phyloP scores from a whole-genome alignment of 2,797 vertebrate genomes.

The Malurus splendens region DNA sequence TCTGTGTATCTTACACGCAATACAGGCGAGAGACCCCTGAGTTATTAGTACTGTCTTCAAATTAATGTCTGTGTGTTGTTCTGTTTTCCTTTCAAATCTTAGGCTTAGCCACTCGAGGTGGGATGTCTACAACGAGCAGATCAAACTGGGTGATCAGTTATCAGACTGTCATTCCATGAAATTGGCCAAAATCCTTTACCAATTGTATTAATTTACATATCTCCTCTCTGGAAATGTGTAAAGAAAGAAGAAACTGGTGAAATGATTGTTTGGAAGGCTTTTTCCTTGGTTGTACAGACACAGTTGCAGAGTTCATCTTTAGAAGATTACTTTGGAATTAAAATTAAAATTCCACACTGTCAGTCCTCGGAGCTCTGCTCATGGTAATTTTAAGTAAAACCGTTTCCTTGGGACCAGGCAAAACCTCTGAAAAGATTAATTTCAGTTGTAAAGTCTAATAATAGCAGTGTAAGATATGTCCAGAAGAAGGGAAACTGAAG shows the following conservation, averaged over 20 bases:
- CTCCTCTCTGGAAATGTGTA: neutral
- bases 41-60: neutral
- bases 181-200: neutral
- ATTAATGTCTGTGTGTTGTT: neutral
- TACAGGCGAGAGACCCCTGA: rapidly evolving
- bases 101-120: neutral
- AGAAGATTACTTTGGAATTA: neutral
- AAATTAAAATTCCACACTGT: neutral
- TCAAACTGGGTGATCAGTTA: neutral
- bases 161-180: neutral
- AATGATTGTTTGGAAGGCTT: neutral
- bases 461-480: neutral
- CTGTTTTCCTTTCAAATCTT: neutral
- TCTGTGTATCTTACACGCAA: rapidly evolving
- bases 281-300: neutral
- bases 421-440: constrained; percentile 30
- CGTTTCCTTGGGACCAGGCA: neutral
- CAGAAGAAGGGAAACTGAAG: neutral
- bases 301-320: neutral
- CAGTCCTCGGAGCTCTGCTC: neutral
- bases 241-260: neutral
- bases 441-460: constrained; percentile 31
- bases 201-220: neutral
- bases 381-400: neutral
- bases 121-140: neutral